phyloP scores from a whole-genome alignment of 2,888 invertebrate genomes.

The Liodrosophila aerea region DNA sequence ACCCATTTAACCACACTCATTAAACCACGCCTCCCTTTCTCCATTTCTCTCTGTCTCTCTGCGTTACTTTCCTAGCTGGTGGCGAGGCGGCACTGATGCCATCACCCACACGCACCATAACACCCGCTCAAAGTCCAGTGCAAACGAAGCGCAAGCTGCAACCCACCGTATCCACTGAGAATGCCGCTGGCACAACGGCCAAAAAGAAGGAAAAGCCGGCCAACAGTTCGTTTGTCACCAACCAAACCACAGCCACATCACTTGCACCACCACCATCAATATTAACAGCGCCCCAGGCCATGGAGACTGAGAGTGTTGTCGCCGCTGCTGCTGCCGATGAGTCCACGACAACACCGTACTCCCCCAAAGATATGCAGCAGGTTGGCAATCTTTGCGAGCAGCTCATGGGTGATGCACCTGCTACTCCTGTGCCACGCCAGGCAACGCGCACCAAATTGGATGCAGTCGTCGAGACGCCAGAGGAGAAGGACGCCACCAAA shows the following conservation, averaged over 20 bases:
- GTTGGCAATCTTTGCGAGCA: constrained; percentile 80
- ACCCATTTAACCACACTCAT: constrained; percentile 68
- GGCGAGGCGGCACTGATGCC: constrained; percentile 84
- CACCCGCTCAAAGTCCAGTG: constrained; percentile 82
- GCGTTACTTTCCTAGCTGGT: constrained; percentile 75
- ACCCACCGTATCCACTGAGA: constrained; percentile 88
- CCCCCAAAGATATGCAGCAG: constrained; percentile 73
- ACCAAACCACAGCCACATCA: constrained; percentile 41
- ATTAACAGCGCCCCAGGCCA: constrained; percentile 34
- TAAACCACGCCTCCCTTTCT: constrained; percentile 65
- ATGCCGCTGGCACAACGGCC: constrained; percentile 83
- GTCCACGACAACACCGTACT: constrained; percentile 51
- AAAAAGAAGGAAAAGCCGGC: constrained; percentile 87
- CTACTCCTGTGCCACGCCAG: constrained; percentile 49
- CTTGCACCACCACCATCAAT: constrained; percentile 29
- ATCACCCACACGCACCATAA: constrained; percentile 85
- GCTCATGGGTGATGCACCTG: constrained; percentile 61
- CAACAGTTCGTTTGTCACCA: constrained; percentile 67
- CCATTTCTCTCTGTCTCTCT: constrained; percentile 50
- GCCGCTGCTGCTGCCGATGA: constrained; percentile 35
- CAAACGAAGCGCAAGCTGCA: constrained; percentile 90
- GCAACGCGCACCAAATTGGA: constrained; percentile 73
- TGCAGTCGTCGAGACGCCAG: constrained; percentile 77
- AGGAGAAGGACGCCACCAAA: constrained; percentile 81
- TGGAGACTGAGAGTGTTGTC: constrained; percentile 72